Percentiles rank a stretch among this genome's conserved stretches.
phyloP scores from a whole-genome alignment of 1,140 invertebrate species.

The Drosophila repletoides region DNA sequence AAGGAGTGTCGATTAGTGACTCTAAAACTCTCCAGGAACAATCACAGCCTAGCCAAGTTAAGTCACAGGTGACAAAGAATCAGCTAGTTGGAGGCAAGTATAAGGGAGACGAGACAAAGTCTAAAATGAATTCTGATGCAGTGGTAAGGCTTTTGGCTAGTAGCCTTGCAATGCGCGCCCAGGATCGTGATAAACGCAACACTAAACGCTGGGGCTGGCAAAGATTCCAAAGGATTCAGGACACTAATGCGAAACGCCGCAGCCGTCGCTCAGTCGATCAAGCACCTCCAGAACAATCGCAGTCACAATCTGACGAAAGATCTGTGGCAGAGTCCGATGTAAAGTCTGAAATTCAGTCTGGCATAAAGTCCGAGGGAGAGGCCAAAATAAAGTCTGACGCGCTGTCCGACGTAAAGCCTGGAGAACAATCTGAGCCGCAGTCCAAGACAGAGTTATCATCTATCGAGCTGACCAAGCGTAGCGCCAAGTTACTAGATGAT shows the following conservation, averaged over 20 bases:
- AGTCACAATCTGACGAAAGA: neutral
- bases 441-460: neutral
- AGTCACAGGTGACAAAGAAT: no score
- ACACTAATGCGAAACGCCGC: neutral
- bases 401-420: neutral
- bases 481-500: slow-evolving; percentile 35
- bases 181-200: slow-evolving; percentile 39
- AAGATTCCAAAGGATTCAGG: neutral
- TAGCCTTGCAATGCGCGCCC: slow-evolving; percentile 29
- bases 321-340: neutral
- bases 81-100: no score
- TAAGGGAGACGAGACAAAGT: no score
- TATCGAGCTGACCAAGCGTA: neutral
- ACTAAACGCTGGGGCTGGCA: slow-evolving; percentile 6
- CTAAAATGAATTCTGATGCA: slow-evolving; percentile 30
- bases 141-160: slow-evolving; percentile 49
- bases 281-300: neutral
- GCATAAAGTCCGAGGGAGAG: neutral
- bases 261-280: slow-evolving; percentile 21
- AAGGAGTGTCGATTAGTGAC: no score
- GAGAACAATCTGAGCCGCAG: neutral
- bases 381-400: neutral
- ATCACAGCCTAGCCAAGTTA: no score
- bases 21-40: no score
- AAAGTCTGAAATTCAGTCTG: neutral